Conservation (phyloP, 2,888 invertebrate genomes). For the Thereva nobilitata region DNA sequence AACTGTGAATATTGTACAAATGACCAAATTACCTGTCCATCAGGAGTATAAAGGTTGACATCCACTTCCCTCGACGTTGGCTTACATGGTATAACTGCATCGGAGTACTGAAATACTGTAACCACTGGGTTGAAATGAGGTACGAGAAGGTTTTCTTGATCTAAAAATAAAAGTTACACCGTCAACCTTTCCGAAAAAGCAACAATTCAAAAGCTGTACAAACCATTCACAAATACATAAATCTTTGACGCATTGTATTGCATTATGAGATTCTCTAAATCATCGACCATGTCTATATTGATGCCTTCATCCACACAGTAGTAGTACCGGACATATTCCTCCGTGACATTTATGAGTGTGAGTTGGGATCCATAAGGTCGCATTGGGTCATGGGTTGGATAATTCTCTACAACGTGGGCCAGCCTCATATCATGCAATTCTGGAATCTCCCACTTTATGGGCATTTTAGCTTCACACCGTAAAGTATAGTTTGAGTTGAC, state of each 20-base stretch:
- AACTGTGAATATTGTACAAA: neutral
- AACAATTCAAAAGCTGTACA: slow-evolving; percentile 39
- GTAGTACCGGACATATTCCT: slow-evolving; percentile 62
- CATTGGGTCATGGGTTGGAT: slow-evolving; percentile 44
- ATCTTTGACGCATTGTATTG: slow-evolving; percentile 56
- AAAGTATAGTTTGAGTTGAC: slow-evolving; percentile 54
- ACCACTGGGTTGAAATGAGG: slow-evolving; percentile 50
- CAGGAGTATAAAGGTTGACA: slow-evolving; percentile 58
- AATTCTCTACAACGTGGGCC: slow-evolving; percentile 18
- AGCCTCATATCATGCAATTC: slow-evolving; percentile 8
- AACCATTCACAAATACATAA: slow-evolving; percentile 64
- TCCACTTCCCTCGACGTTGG: slow-evolving; percentile 65
- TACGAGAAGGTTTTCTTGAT: slow-evolving; percentile 59
- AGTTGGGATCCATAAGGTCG: slow-evolving; percentile 59
- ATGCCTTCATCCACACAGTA: slow-evolving; percentile 57
- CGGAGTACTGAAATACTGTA: slow-evolving; percentile 55
- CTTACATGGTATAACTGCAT: slow-evolving; percentile 65
- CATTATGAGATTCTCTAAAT: slow-evolving; percentile 52
- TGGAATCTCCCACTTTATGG: slow-evolving; percentile 56
- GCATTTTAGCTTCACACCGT: slow-evolving; percentile 58
- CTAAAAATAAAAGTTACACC: slow-evolving; percentile 48
- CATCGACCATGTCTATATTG: slow-evolving; percentile 40
- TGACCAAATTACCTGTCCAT: slow-evolving; percentile 53
- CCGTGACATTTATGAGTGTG: slow-evolving; percentile 58
- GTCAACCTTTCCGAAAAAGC: neutral